Conservation (phyloP, 53 echinoderm and acorn worm genomes). For the Arbacia lixula region DNA sequence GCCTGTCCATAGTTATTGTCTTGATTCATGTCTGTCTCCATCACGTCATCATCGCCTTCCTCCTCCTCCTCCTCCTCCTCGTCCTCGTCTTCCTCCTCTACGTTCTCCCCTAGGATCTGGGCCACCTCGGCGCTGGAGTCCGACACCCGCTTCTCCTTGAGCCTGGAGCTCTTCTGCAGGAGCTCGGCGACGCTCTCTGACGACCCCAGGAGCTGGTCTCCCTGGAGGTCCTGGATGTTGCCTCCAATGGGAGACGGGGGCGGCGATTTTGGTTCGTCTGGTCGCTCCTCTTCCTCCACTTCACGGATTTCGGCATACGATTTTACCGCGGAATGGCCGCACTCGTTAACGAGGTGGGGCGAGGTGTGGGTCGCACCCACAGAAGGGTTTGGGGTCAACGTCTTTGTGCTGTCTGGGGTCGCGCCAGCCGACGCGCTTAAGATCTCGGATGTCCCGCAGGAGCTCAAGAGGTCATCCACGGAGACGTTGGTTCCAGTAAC, state of each 20-base stretch:
- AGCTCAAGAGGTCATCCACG: constrained; percentile 75
- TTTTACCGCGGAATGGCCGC: neutral
- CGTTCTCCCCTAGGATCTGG: constrained; percentile 68
- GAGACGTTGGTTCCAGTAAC: constrained; percentile 78
- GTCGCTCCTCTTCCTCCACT: constrained; percentile 61
- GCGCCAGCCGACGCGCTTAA: constrained; percentile 15
- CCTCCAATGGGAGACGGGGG: constrained; percentile 85
- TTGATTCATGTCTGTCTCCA: constrained; percentile 10
- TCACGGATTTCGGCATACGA: constrained; percentile 31
- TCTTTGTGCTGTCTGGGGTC: constrained; percentile 81
- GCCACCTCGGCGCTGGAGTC: constrained; percentile 97
- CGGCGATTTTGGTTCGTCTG: constrained; percentile 88
- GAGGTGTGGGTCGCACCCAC: neutral
- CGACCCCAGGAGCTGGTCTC: constrained; percentile 39
- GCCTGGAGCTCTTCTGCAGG: constrained; percentile 73
- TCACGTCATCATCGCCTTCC: constrained; percentile 34
- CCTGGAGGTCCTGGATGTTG: constrained; percentile 52
- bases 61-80: constrained; percentile 41
- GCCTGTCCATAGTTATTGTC: constrained; percentile 8
- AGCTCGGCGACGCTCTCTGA: constrained; percentile 74
- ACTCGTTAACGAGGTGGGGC: neutral
- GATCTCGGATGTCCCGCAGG: constrained; percentile 64
- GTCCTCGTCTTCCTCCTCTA: constrained; percentile 50
- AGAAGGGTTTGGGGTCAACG: constrained; percentile 68
- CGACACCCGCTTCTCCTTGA: constrained; percentile 87